A percentile compares a stretch with the other conserved stretches of the same genome.
These are phyloP conservation scores for Amiota mariae DNA, from an alignment of 2,888 invertebrate species.

Conservation along the genomic window DNA sequence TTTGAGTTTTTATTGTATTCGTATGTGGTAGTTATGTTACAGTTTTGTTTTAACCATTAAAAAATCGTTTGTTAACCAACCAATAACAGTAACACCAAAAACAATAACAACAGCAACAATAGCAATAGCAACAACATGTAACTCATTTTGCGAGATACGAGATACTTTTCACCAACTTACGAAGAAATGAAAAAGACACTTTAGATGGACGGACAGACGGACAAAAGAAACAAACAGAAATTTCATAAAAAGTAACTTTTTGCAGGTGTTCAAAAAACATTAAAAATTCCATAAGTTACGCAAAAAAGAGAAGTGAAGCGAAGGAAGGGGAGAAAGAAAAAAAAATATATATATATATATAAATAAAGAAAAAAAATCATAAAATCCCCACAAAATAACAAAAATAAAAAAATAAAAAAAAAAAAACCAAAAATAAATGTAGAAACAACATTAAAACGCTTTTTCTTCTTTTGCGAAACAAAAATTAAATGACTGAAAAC, in stretches of 20 bases:
- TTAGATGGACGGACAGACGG: not conserved
- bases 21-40: conserved; percentile 30
- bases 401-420: too few species aligned
- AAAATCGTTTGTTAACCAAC: conserved; percentile 40
- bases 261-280: conserved; percentile 65
- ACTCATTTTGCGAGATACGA: conserved; percentile 49
- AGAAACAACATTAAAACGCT: conserved; percentile 44
- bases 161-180: conserved; percentile 26
- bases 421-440: conserved; percentile 35
- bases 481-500: conserved; percentile 63
- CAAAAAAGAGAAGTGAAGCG: not conserved
- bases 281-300: conserved; percentile 58
- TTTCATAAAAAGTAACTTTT: conserved; percentile 60
- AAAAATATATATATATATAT: too few species aligned
- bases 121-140: not conserved
- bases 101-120: not conserved
- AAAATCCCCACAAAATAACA: conserved; percentile 45
- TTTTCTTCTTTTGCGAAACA: conserved; percentile 46
- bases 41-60: conserved; percentile 43
- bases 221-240: conserved; percentile 38
- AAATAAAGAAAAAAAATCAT: conserved; percentile 40
- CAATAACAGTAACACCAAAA: not conserved
- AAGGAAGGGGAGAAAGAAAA: conserved; percentile 4
- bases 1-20: conserved; percentile 27
- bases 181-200: not conserved